phyloP scores from a whole-genome alignment of 1,140 invertebrate genomes.

The Cotesia vestalis region DNA sequence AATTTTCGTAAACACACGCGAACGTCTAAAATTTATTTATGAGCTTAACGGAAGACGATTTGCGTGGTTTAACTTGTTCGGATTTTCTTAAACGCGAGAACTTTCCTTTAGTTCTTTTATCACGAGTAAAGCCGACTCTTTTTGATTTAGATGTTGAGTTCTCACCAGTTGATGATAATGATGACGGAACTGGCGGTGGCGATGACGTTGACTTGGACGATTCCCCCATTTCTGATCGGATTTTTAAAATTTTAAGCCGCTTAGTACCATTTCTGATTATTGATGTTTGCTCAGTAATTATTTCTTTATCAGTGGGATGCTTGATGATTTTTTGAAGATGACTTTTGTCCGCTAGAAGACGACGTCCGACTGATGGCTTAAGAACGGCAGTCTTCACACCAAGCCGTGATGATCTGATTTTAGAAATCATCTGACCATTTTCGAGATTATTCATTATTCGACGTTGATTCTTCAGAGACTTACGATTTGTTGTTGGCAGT shows the following conservation, averaged over 20 bases:
- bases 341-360: neutral
- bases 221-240: constrained; percentile 45
- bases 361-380: constrained; percentile 37
- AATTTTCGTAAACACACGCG: neutral
- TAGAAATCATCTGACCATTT: constrained; percentile 41
- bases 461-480: constrained; percentile 47
- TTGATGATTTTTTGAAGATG: constrained; percentile 27
- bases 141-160: neutral
- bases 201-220: constrained; percentile 37
- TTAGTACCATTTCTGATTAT: constrained; percentile 55
- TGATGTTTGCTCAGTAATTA: constrained; percentile 47
- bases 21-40: constrained; percentile 22
- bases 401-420: constrained; percentile 42
- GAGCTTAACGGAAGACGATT: constrained; percentile 44
- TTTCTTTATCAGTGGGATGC: constrained; percentile 17
- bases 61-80: constrained; percentile 42
- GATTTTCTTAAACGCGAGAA: constrained; percentile 39
- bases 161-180: constrained; percentile 13
- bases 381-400: constrained; percentile 38
- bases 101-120: constrained; percentile 45
- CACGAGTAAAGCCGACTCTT: constrained; percentile 39
- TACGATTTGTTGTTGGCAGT: constrained; percentile 42
- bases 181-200: no score
- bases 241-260: constrained; percentile 50
- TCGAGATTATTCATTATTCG: constrained; percentile 40